These are phyloP conservation scores for Misgurnus mizolepis DNA, from an alignment of 2,113 vertebrate genomes.

Conservation along the genomic window DNA sequence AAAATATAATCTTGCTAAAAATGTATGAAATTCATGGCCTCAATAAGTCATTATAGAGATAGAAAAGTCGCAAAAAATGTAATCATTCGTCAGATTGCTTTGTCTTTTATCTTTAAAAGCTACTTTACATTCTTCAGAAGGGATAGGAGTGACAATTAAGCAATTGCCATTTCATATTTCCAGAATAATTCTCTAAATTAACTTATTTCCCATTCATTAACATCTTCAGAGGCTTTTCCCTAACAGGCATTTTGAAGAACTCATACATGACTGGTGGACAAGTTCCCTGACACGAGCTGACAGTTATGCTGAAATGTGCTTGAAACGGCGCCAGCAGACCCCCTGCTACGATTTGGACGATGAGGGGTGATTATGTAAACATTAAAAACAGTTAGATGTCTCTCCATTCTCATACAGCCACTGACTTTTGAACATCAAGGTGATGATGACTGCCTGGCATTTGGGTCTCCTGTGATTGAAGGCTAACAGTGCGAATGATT, in stretches of 20 bases:
- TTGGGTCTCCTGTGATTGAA: conserved; percentile 11
- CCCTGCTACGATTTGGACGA: neutral
- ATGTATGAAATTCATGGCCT: no score
- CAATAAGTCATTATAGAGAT: no score
- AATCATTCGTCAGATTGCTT: neutral
- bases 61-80: neutral
- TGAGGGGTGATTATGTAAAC: neutral
- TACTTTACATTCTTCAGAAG: neutral
- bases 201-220: neutral
- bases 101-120: conserved; percentile 3
- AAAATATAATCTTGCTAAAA: neutral
- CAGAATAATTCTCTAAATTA: conserved; percentile 17
- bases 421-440: neutral
- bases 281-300: neutral
- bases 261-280: neutral
- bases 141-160: neutral
- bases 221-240: neutral
- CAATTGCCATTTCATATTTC: neutral
- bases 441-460: neutral
- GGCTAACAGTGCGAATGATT: conserved; percentile 12
- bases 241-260: neutral
- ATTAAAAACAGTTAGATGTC: neutral
- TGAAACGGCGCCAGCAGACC: neutral
- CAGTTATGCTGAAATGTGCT: neutral
- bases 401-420: neutral